Evolutionary conservation across 92 coral and sea anemone genomes (phyloP), one percentile per base, ranked within the genome.

Genomic region (Porites rus): DNA sequence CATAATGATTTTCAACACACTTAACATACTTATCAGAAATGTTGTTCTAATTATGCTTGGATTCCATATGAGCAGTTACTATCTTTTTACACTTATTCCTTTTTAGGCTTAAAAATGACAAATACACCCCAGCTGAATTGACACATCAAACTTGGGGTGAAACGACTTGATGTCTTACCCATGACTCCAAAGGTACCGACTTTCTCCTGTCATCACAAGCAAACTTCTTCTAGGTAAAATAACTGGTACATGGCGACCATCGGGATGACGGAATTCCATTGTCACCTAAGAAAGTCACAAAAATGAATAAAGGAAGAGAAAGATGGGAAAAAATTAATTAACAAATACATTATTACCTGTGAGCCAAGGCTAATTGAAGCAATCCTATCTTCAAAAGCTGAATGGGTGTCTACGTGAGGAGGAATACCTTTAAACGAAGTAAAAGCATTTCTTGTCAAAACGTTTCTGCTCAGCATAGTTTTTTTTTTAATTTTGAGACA

Each of bases 161-260:
- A 13, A 21, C n/a, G 61, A 78, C 1, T 52, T 31, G 28, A 17
- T 2, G 51, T 25, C 88, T 96, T 85, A 97, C 99, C 99, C 99
- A 81, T 97, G 99, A n/a, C 97, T 95, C 99, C 99, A 97, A 0
- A 83, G 93, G 81, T 97, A 97, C 77, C 99, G 85, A 65, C 99
- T 92, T 38, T 97, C 99, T 28, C 93, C 98, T 2, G 95, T 93
- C 99, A 97, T 97, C 22, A 97, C 92, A 12, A 96, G 83, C 89
- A 97, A 80, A 84, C 99, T 97, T 81, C 96, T 88, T 81, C 92
- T 76, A 11, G 99, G 99, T 52, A 97, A 89, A 63, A 97, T 73
- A 18, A 97, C 89, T 50, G 96, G 74, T 20, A 88, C 86, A 66
- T 97, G 98, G 21, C 70, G 84, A 52, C 98, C 97, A 95, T 92